A percentile compares a stretch with the other conserved stretches of the same genome.
Conservation (phyloP, 2,888 invertebrate species). For the Lasioglossum marginatum region DNA sequence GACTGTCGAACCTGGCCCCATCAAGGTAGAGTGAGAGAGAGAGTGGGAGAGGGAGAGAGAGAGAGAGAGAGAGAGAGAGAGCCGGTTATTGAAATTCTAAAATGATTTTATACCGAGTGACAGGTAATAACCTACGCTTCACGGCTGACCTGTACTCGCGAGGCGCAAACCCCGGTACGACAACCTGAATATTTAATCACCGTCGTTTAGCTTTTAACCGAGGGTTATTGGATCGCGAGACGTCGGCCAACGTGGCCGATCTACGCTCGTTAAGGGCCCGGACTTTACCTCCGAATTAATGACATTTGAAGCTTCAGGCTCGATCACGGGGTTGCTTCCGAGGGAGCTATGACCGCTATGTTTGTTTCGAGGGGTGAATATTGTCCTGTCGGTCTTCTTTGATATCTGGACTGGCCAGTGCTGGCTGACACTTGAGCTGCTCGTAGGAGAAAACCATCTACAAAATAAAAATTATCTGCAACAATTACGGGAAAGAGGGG, state of each 20-base stretch:
- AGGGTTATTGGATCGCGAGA: slow-evolving; percentile 33
- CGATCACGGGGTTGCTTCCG: no score
- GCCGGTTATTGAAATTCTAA: slow-evolving; percentile 81
- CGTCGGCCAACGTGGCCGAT: neutral
- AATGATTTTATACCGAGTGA: slow-evolving; percentile 82
- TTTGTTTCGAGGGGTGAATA: neutral
- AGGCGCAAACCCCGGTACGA: slow-evolving; percentile 53
- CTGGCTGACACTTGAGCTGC: neutral
- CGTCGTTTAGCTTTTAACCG: slow-evolving; percentile 52
- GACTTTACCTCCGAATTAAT: neutral
- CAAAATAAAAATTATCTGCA: no score
- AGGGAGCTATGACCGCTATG: neutral
- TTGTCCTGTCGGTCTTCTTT: neutral
- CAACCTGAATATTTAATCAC: slow-evolving; percentile 72
- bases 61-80: slow-evolving; percentile 37
- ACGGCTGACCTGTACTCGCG: slow-evolving; percentile 66
- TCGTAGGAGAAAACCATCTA: neutral
- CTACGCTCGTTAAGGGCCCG: neutral
- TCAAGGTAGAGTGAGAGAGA: slow-evolving; percentile 7
- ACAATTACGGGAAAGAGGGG: no score
- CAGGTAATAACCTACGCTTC: slow-evolving; percentile 80
- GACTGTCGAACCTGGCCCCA: slow-evolving; percentile 30
- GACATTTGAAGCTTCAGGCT: neutral
- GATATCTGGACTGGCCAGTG: neutral
- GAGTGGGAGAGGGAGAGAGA: slow-evolving; percentile 48